Base-by-base conservation (phyloP, 2,113 vertebrate genomes). In the Paramormyrops kingsleyae region DNA sequence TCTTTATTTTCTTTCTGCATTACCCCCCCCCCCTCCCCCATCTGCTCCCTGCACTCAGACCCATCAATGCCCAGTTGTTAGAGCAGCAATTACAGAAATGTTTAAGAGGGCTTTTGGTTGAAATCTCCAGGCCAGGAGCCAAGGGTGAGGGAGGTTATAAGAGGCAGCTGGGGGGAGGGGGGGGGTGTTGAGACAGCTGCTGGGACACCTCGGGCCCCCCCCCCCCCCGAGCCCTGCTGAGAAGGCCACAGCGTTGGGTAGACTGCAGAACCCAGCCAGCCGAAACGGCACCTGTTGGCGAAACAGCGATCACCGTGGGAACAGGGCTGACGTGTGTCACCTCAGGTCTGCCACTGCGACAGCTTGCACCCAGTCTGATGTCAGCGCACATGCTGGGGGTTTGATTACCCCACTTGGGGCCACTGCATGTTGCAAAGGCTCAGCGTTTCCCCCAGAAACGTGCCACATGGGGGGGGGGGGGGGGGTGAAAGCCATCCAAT, bases 21-120 rank as follows among this genome's bases (percentile, higher is more conserved):
- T 15, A 17, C 19, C 13, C 8, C 46, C 46, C 46, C 9, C 12
- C 52, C 52, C 56, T n/a, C 59, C 44, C 42, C 49, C 21, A 9
- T 39, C 39, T 46, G 42, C 42, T 53, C 39, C 39, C 10, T 39
- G 19, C 17, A 53, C 8, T 83, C 49, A 39, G 10, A 59, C 49
- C 56, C 59, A 50, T 87, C 84, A 90, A 87, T 90, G 62, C 1
- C 27, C 89, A 77, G 59, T 90, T 90, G 83, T 90, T 87, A 42
- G 56, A 31, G 24, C 86, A 83, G 87, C 47, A 88, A 89, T 85
- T 90, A 86, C 88, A 70, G 80, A 77, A 83, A 86, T 86, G 80
- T 89, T 88, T 70, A 66, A 88, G 50, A 90, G 47, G 46, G 85
- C 87, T 83, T 90, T 88, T 83, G 85, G 88, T 35, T 59, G 50